A percentile compares a stretch with the other conserved stretches of the same genome.
phyloP scores from a whole-genome alignment of 2,113 vertebrate species.

The Notiomystis cincta region DNA sequence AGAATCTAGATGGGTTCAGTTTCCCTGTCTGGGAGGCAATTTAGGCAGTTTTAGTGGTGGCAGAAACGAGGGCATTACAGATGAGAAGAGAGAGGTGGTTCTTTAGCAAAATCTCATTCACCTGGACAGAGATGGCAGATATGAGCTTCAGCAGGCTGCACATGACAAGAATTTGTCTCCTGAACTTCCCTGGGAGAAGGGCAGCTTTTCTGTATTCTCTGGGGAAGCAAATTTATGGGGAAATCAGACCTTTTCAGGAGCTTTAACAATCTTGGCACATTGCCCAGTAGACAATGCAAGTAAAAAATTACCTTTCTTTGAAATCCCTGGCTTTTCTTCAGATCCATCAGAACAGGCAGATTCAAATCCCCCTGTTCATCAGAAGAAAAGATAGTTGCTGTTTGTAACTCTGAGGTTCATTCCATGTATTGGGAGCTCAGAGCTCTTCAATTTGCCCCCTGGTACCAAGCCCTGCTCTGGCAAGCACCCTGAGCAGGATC shows the following conservation, averaged over 20 bases:
- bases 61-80: background rate
- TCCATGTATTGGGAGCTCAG: rapidly evolving
- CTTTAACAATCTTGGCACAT: background rate
- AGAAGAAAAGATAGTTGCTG: background rate
- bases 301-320: background rate
- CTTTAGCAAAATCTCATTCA: background rate
- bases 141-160: background rate
- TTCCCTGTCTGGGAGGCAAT: background rate
- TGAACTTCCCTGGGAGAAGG: background rate
- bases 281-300: background rate
- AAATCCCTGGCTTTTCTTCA: background rate
- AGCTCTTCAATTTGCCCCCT: background rate
- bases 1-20: background rate
- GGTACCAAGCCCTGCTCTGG: background rate
- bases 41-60: background rate
- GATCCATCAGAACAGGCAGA: background rate
- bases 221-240: background rate
- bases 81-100: background rate
- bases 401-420: background rate
- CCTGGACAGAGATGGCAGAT: background rate
- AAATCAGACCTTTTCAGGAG: background rate
- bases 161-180: background rate
- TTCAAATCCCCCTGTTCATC: background rate
- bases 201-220: background rate
- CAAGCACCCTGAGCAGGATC: rapidly evolving